Conservation (phyloP, 2,113 vertebrate species). For the Rhizomys pruinosus region DNA sequence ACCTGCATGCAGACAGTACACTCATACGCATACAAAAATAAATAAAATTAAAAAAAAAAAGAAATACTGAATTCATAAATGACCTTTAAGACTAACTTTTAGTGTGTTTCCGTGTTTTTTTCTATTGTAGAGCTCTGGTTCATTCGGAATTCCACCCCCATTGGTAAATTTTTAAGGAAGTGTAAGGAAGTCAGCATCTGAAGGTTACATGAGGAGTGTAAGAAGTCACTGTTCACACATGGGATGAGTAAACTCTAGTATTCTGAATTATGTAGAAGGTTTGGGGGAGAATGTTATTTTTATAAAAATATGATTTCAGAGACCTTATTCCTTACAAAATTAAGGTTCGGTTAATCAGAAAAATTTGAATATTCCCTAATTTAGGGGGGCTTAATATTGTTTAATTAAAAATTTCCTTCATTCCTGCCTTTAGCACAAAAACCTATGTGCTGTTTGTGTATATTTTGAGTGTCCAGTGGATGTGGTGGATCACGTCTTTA, state of each 20-base stretch:
- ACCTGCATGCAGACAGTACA: too few relatives aligned
- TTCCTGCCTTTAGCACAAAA: conserved; percentile 14
- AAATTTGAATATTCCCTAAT: not conserved
- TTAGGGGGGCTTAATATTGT: not conserved
- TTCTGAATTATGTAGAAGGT: not conserved
- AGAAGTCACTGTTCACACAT: not conserved
- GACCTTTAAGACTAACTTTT: not conserved
- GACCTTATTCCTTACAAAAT: not conserved
- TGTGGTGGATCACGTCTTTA: too few relatives aligned
- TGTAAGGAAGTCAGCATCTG: not conserved
- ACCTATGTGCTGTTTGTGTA: not conserved
- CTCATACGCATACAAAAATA: too few relatives aligned
- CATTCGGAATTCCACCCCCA: too few relatives aligned
- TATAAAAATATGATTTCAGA: not conserved
- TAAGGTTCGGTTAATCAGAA: not conserved
- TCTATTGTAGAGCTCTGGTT: too few relatives aligned
- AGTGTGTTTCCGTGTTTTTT: conserved; percentile 16
- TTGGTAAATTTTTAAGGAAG: not conserved
- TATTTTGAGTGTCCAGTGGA: not conserved
- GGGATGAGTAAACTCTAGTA: not conserved
- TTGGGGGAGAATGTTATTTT: conserved; percentile 39
- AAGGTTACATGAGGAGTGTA: not conserved
- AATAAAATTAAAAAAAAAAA: too few relatives aligned
- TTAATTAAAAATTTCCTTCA: not conserved
- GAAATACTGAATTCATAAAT: conserved; percentile 10